A percentile compares a stretch with the other conserved stretches of the same genome.
These are phyloP conservation scores for Hemicordylus capensis DNA, from an alignment of 2,113 vertebrate species.

Conservation along the genomic window DNA sequence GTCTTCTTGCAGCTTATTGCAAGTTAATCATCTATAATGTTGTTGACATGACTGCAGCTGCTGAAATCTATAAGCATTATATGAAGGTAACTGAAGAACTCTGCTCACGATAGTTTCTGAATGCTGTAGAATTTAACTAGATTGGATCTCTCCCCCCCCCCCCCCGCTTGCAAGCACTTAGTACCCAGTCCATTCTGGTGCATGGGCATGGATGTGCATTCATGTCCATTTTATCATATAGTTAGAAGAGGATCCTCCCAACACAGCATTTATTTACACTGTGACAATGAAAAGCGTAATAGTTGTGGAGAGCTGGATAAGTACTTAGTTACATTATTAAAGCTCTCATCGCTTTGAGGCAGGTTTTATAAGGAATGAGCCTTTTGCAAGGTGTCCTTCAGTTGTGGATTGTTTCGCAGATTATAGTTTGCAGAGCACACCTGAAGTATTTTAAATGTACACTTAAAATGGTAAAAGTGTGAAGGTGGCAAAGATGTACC, in stretches of 20 bases:
- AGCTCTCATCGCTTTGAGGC: not conserved
- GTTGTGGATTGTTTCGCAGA: not conserved
- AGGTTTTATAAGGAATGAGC: not conserved
- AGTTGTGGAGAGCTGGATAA: not conserved
- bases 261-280: not conserved
- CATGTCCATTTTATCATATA: not conserved
- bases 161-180: not conserved
- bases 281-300: not conserved
- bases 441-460: not conserved
- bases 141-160: no score
- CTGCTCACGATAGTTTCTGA: not conserved
- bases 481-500: not conserved
- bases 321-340: not conserved
- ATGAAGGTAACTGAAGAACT: conserved; percentile 81
- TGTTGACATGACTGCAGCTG: conserved; percentile 85
- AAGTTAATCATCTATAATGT: conserved; percentile 86
- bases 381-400: not conserved
- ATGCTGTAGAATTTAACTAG: not conserved
- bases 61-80: conserved; percentile 87
- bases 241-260: not conserved
- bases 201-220: not conserved
- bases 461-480: not conserved
- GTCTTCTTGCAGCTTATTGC: conserved; percentile 86
- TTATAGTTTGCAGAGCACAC: not conserved
- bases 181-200: not conserved